Evolutionary conservation across 2,797 vertebrate species (phyloP), one percentile per base, ranked within the genome.

Genomic region (Bradypodion ventrale): DNA sequence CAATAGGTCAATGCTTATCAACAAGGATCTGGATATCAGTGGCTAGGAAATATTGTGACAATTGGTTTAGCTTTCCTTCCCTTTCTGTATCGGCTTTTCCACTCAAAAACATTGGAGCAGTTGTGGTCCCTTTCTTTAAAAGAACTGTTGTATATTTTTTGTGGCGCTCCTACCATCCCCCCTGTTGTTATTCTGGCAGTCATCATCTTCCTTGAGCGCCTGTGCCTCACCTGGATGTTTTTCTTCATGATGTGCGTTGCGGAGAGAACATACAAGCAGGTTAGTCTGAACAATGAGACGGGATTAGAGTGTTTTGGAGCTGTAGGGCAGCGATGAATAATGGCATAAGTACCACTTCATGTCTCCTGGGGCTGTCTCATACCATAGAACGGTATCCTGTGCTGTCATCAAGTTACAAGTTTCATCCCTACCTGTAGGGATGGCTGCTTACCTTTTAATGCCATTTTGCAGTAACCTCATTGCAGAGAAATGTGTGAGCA

Each of bases 181-280:
- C 88, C 90, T 1, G 88, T 96, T 27, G 77, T 97, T 15, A 32
- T 93, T 19, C 95, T 99, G 87, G 95, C 97, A 90, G 73, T 96
- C 10, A 97, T 99, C 96, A 98, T 97, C 62, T 96, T 97, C 3
- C 93, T 99, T 85, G 97, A 99, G 76, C 96, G 98, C 82, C 92
- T 97, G 63, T 98, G 97, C 94, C 97, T 99, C 84, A 97, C 96
- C 0, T 98, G 98, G 89, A 97, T 99, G 90, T 98, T 99, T 90
- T 99, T 99, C 95, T 99, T 99, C 94, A 98, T 99, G 97, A 98
- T 99, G 97, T 99, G 98, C 87, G 99, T 99, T 87, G 98, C 99
- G 2, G 99, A 99, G 95, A 97, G 98, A 87, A 99, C 99, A 0
- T 99, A 99, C 90, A 99, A 98, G 80, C 98, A 99, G 97, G 99